A percentile compares a stretch with the other conserved stretches of the same genome.
phyloP scores from a whole-genome alignment of 2,113 vertebrate species.

The Nicator chloris region DNA sequence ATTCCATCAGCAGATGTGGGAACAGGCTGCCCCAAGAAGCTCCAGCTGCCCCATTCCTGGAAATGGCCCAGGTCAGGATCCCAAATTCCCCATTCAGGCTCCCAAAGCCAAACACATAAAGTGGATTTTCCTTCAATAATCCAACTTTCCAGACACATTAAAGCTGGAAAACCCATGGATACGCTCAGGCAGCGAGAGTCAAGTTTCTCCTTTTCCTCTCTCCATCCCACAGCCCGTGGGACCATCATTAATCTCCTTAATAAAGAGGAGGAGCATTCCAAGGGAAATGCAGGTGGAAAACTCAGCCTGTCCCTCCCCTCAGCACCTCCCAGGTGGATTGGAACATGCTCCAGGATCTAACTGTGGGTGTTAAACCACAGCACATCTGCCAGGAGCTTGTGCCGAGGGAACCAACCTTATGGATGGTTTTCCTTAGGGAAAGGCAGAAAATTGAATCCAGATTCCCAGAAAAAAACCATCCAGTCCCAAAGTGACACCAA shows the following conservation, averaged over 20 bases:
- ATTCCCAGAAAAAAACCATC: background rate
- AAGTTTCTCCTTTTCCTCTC: background rate
- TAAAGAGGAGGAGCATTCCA: background rate
- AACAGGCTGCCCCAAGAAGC: background rate
- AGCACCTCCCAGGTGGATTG: background rate
- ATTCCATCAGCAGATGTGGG: background rate
- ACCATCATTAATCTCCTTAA: background rate
- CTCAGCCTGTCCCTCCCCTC: background rate
- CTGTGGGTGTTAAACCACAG: background rate
- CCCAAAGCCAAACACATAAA: accelerated
- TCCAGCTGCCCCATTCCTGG: background rate
- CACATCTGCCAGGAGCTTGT: background rate
- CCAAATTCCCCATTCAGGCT: background rate
- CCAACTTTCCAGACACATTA: background rate
- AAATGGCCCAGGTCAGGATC: background rate
- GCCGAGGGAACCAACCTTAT: background rate
- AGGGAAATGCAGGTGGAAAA: background rate
- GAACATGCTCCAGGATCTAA: accelerated
- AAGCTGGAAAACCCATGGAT: background rate
- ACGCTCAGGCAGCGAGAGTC: accelerated
- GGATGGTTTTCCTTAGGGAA: background rate
- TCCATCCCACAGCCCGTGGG: background rate
- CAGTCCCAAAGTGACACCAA: background rate
- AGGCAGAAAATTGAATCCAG: background rate
- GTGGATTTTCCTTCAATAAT: background rate